Evolutionary conservation across 2,797 vertebrate genomes (phyloP), one percentile per base, ranked within the genome.

Genomic region (Falco naumanni): DNA sequence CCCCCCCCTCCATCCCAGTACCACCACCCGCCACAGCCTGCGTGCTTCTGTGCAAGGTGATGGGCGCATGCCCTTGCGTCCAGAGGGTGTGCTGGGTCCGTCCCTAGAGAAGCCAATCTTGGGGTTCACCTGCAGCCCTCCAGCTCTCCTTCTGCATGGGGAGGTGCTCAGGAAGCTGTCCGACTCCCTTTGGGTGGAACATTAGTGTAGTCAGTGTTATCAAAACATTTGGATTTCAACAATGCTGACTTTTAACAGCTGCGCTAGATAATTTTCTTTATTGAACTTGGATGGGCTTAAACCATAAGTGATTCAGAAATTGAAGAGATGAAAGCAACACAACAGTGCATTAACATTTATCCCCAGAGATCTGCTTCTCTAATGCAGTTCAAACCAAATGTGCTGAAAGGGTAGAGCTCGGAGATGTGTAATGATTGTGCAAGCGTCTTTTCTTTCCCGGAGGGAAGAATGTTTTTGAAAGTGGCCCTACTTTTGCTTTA

Each of bases 281-380:
- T 95, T 96, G 92, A 93, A 94, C 72, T 95, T 91, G 75, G 53
- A 68, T 45, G 70, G 83, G 82, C 91, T 97, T 95, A 89, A 95
- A 84, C 60, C 45, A 1, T 61, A 96, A 95, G 87, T 86, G 90
- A 89, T 93, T 90, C 89, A 61, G 84, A 91, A 91, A 83, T n/a
- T 77, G 92, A 93, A 91, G 53, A 84, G 74, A 95, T 92, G 87
- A 97, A 94, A 96, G 95, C 78, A 91, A 83, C 60, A 80, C 79
- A 90, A 71, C 66, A 72, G 65, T 74, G 47, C 59, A 89, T 95
- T 95, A 89, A 81, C 63, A 95, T 97, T 83, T 75, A 72, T 86
- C 93, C 85, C 78, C 53, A 85, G 93, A 88, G 88, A 95, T 94
- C 90, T 78, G 66, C 90, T 95, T 94, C 83, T 93, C 56, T 87